Evolutionary conservation across 2,888 invertebrate species (phyloP), one percentile per base, ranked within the genome.

Genomic region (Sarcophaga rosellei): DNA sequence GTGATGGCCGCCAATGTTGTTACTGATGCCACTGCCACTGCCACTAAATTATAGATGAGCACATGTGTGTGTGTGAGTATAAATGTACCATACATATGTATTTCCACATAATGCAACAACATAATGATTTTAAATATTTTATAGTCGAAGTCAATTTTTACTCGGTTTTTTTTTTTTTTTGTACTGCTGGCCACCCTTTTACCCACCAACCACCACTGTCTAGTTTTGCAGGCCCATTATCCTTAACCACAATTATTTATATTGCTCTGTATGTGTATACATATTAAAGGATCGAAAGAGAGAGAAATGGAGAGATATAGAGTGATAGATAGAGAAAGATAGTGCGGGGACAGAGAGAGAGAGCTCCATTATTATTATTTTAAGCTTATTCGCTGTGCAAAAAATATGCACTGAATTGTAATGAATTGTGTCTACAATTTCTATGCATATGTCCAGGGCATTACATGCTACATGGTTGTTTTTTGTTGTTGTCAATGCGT

Each of bases 61-160:
- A 53, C 12, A 17, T 53, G 45, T 20, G 6, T 57, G 45, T 23
- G 66, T 66, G 45, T n/a, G n/a, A n/a, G n/a, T n/a, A n/a, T n/a
- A n/a, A n/a, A n/a, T n/a, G n/a, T n/a, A n/a, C n/a, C 17, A 45
- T 47, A 61, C 20, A 70, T 53, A 20, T 47, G 59, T 74, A 23
- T 12, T 5, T 25, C 44, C 61, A 21, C 15, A 68, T 59, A 59
- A 35, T 73, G 25, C 6, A 35, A 20, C 85, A 85, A 66, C 57
- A 79, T 75, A 85, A 85, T 81, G 85, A 72, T 82, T 82, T 85
- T 72, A 79, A 84, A 84, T 76, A 86, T 80, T 82, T 82, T 73
- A 82, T 72, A 76, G 77, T 53, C 84, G 35, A 73, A 81, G 81
- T 76, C 75, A 79, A 82, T 75, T 65, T 66, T 53, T 53, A 15